phyloP scores from a whole-genome alignment of 2,113 vertebrate species.

The Todiramphus chloris region DNA sequence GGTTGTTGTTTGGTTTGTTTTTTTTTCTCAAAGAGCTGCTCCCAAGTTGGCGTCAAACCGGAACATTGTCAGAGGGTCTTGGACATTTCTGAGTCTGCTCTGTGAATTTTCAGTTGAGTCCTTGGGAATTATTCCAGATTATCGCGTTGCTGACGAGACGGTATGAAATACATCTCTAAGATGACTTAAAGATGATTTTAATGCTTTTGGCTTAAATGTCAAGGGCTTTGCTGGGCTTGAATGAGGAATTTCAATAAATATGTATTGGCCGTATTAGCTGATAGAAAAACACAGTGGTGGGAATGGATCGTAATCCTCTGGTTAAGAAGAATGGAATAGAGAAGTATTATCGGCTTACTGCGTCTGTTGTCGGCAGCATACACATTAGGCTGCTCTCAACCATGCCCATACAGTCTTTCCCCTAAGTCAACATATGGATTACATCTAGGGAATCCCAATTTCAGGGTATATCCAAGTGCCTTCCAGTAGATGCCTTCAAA shows the following conservation, averaged over 20 bases:
- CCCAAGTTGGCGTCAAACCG: not conserved
- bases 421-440: accelerated
- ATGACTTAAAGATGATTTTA: not conserved
- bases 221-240: not conserved
- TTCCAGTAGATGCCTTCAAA: not conserved
- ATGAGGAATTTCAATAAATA: not conserved
- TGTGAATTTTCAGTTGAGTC: not conserved
- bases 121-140: not conserved
- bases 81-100: not conserved
- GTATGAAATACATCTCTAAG: not conserved
- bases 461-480: not conserved
- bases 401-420: accelerated
- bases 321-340: not conserved
- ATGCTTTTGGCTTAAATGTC: not conserved
- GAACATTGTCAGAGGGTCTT: not conserved
- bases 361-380: not conserved
- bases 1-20: too few species aligned
- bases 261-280: not conserved
- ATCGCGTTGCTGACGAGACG: not conserved
- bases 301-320: not conserved
- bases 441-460: not conserved
- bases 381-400: not conserved
- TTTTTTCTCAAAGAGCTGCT: not conserved
- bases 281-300: not conserved
- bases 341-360: not conserved